Percentiles rank a stretch among this genome's conserved stretches.
These are phyloP conservation scores for Lottia gigantea DNA, from an alignment of 2,888 invertebrate species.

Conservation along the genomic window DNA sequence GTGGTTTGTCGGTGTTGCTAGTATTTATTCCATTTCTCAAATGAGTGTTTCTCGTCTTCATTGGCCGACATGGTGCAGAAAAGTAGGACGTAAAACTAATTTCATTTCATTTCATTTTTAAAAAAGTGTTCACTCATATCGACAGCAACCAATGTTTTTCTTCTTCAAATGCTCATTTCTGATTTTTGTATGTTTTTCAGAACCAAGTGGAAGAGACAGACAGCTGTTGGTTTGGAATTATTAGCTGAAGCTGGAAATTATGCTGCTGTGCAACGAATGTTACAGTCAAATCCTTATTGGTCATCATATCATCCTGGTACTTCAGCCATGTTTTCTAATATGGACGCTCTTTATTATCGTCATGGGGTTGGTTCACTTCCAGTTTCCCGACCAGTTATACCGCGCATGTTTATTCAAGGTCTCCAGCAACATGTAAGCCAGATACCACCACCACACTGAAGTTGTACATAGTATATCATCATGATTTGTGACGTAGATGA, in stretches of 20 bases:
- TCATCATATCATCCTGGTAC: constrained; percentile 63
- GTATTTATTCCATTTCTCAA: too few species aligned
- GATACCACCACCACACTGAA: constrained; percentile 38
- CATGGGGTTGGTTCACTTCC: constrained; percentile 40
- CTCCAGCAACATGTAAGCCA: constrained; percentile 58
- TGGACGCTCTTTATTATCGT: constrained; percentile 60
- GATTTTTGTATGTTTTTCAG: constrained; percentile 71
- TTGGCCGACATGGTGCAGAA: too few species aligned
- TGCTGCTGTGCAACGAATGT: constrained; percentile 94
- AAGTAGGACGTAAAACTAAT: too few species aligned
- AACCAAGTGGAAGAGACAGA: constrained; percentile 99
- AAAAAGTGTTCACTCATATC: too few species aligned
- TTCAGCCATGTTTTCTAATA: constrained; percentile 52
- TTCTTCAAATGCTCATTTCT: too few species aligned
- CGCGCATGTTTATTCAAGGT: constrained; percentile 62
- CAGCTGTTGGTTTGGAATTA: constrained; percentile 95
- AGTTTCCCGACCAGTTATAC: constrained; percentile 55
- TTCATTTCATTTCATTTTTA: too few species aligned
- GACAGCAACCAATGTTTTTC: too few species aligned
- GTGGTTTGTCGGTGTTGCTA: too few species aligned
- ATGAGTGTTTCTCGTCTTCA: too few species aligned
- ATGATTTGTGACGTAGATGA: constrained; percentile 44
- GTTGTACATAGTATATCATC: too few species aligned
- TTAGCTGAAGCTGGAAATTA: constrained; percentile 97
- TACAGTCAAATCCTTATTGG: constrained; percentile 69